Conservation (phyloP, 1,140 invertebrate species). For the Brachionus plicatilis region DNA sequence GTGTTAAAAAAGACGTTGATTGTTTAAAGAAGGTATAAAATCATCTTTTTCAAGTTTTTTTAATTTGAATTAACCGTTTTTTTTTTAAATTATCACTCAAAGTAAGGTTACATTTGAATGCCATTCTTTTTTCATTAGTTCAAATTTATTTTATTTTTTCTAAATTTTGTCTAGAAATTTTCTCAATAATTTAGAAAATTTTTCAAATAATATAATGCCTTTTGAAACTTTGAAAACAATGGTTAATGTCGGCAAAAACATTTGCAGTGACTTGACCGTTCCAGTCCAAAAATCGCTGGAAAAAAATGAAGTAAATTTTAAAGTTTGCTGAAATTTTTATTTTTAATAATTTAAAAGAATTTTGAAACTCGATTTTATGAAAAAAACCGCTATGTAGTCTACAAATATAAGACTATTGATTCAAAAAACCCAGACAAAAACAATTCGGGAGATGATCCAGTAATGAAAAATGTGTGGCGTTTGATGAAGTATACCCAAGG, state of each 20-base stretch:
- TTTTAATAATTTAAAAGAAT: neutral
- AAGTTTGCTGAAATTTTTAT: neutral
- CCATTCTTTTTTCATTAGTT: neutral
- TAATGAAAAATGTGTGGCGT: constrained; percentile 37
- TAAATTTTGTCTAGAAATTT: neutral
- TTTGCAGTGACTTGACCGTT: neutral
- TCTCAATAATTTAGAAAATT: neutral
- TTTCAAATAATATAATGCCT: neutral
- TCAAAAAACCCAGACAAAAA: neutral
- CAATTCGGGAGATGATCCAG: neutral
- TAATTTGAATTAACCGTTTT: neutral
- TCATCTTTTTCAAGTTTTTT: neutral
- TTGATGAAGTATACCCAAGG: constrained; percentile 39
- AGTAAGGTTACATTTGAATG: neutral
- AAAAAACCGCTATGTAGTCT: constrained; percentile 1
- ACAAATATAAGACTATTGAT: constrained; percentile 19
- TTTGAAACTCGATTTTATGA: constrained; percentile 34
- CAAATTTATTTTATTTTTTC: neutral
- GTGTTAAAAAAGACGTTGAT: no score
- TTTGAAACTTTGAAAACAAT: constrained; percentile 34
- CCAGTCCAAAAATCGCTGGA: constrained; percentile 3
- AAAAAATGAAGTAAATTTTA: neutral
- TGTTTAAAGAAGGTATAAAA: neutral
- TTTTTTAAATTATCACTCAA: neutral
- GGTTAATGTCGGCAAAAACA: constrained; percentile 23